A percentile compares a stretch with the other conserved stretches of the same genome.
These are phyloP conservation scores for Pipistrellus nathusii DNA, from an alignment of 2,797 vertebrate species.

Conservation along the genomic window DNA sequence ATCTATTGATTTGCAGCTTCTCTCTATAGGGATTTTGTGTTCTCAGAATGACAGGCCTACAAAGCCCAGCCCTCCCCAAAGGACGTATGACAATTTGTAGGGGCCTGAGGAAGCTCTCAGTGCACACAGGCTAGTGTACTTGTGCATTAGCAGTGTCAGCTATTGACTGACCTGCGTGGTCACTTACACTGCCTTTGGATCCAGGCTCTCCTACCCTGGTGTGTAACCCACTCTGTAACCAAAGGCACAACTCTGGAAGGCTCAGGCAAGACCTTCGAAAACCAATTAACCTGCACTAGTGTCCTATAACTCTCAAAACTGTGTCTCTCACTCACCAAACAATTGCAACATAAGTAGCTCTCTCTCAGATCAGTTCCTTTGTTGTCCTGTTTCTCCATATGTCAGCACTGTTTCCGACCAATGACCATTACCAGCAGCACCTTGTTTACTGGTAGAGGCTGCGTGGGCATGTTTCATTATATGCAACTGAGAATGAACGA, in stretches of 20 bases:
- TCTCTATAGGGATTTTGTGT: neutral
- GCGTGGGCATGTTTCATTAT: neutral
- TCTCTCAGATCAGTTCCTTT: neutral
- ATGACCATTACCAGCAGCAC: neutral
- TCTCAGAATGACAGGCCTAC: neutral
- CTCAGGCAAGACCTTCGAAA: neutral
- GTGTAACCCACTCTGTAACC: neutral
- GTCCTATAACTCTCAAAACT: neutral
- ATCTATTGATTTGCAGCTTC: neutral
- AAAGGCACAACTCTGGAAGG: neutral
- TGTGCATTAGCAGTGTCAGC: rapidly evolving
- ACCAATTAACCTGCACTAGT: neutral
- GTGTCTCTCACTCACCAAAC: neutral
- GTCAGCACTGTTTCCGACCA: neutral
- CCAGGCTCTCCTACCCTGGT: neutral
- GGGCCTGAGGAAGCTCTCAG: neutral
- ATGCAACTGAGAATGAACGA: neutral
- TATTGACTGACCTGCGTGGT: neutral
- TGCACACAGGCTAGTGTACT: too few relatives aligned
- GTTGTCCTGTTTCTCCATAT: neutral
- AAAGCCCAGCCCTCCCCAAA: neutral
- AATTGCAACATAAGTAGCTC: neutral
- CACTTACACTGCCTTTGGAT: neutral
- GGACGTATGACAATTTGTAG: neutral
- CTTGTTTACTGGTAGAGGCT: neutral